Evolutionary conservation across 2,797 vertebrate species (phyloP), one percentile per base, ranked within the genome.

Genomic region (Mallotus villosus): DNA sequence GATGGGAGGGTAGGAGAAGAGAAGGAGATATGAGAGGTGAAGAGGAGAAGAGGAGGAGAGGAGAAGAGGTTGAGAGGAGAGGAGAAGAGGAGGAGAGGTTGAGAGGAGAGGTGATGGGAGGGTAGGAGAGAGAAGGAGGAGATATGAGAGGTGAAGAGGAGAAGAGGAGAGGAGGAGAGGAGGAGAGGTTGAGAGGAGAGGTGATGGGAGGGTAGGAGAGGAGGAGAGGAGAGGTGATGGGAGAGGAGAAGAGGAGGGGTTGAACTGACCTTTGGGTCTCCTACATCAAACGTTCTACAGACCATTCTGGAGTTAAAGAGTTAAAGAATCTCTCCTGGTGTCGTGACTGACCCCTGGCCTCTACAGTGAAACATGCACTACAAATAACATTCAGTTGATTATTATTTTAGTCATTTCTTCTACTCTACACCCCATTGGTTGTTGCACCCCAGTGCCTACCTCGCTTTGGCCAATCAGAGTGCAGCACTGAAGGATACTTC

Each of bases 251-350:
- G 4, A 17, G 8, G 51, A 53, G 32, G 3, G 37, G 37, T 41
- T 41, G 3, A 41, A 78, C 90, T 85, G 73, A 98, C 97, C 95
- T 97, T 97, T 75, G 94, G 94, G 84, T 98, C 96, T 81, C 87
- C 91, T 11, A 95, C 73, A 55, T 99, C 95, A 5, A 96, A 97
- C 2, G 94, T 96, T 84, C 94, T 94, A 90, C 96, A 98, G 80
- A 94, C 73, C 66, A 92, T 91, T 94, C 97, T 98, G 89, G 74
- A 77, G 41, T 68, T 68, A 51, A 27, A 1, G n/a, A 27, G 87
- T 95, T 95, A 94, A 98, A 93, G 92, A 85, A 74, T 1, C 67
- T 66, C 21, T 57, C 17, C 21, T n/a, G 6, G 51, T 17, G 16
- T 19, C 4, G 16, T 5, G 51, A n/a, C 29, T 46, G 46, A 41